Conservation (phyloP, 2,113 vertebrate genomes). For the Alces alces region DNA sequence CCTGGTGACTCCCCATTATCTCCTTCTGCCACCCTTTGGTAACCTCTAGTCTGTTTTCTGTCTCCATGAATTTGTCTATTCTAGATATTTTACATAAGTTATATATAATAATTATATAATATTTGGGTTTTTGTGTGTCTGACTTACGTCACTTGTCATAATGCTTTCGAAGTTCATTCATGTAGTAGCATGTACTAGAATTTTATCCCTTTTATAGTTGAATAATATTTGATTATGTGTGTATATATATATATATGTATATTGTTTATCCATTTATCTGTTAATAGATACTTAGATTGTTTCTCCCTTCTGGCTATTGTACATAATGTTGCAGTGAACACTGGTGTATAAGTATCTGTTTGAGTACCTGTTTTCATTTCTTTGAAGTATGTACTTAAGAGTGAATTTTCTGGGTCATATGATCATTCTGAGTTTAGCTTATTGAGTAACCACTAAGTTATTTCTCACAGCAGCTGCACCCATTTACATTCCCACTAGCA, state of each 20-base stretch:
- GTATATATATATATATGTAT: not conserved
- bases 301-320: not conserved
- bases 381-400: not conserved
- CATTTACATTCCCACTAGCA: not conserved
- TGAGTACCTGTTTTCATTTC: not conserved
- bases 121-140: not conserved
- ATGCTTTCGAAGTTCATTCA: not conserved
- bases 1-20: not conserved
- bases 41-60: not conserved
- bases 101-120: not conserved
- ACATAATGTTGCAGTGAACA: not conserved
- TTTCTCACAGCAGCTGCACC: not conserved
- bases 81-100: not conserved
- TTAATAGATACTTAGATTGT: not conserved
- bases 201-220: not conserved
- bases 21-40: not conserved
- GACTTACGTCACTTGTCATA: not conserved
- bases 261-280: not conserved
- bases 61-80: not conserved
- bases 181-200: not conserved
- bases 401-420: not conserved
- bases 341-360: not conserved
- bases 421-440: not conserved
- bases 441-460: not conserved
- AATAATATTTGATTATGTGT: not conserved